These are phyloP conservation scores for Eurytemora carolleeae DNA, from an alignment of 1,140 invertebrate species.

Conservation along the genomic window DNA sequence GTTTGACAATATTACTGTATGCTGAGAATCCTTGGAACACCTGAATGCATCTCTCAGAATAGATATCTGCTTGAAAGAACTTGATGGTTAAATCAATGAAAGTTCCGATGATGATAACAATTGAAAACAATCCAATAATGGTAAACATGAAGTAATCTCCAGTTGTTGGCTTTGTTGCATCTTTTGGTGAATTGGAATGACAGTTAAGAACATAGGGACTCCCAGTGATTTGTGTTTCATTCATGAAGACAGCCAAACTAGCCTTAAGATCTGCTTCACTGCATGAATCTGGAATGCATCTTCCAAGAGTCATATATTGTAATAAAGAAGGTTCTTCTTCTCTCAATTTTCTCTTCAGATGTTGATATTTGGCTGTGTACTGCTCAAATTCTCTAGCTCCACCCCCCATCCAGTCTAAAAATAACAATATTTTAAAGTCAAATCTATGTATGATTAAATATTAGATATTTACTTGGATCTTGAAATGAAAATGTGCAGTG, in stretches of 20 bases:
- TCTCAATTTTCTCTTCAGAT: too few relatives aligned
- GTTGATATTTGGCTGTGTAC: too few relatives aligned
- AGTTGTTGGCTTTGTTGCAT: neutral
- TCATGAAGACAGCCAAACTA: neutral
- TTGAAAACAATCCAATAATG: neutral
- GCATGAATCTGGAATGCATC: neutral
- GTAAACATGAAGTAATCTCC: neutral
- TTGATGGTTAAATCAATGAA: neutral
- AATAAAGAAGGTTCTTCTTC: too few relatives aligned
- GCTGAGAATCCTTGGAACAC: neutral
- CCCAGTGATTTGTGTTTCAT: neutral
- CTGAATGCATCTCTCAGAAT: neutral
- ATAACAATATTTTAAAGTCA: too few relatives aligned
- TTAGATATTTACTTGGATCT: too few relatives aligned
- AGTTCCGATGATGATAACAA: neutral
- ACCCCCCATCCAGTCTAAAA: too few relatives aligned
- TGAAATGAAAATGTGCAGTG: too few relatives aligned
- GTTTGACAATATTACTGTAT: neutral
- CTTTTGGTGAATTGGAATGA: neutral
- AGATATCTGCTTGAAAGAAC: neutral
- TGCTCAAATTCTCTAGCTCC: too few relatives aligned
- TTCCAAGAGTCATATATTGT: neutral
- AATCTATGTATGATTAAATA: too few relatives aligned
- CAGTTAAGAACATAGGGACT: neutral
- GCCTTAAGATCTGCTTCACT: neutral